Percentiles rank a stretch among this genome's conserved stretches.
phyloP scores from a whole-genome alignment of 2,113 vertebrate genomes.

The Ictidomys tridecemlineatus region DNA sequence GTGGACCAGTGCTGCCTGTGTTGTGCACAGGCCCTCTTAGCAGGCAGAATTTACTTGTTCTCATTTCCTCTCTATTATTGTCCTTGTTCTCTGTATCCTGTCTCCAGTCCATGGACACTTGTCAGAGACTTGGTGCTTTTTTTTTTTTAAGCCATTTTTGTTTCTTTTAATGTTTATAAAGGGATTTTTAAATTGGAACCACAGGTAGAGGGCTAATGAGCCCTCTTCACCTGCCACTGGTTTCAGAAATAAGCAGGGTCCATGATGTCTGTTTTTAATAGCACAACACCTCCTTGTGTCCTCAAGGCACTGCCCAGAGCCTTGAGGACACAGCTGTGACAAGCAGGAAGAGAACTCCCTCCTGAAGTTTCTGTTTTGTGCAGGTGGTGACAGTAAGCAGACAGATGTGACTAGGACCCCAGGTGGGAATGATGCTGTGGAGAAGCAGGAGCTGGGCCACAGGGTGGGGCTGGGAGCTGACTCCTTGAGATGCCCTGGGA shows the following conservation, averaged over 20 bases:
- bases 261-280: fast-evolving
- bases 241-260: not conserved
- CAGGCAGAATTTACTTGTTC: not conserved
- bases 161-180: not conserved
- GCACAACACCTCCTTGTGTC: not conserved
- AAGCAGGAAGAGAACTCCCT: not conserved
- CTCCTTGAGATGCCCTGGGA: not conserved
- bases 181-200: not conserved
- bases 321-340: not conserved
- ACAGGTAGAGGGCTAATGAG: fast-evolving
- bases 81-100: not conserved
- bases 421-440: not conserved
- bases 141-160: not conserved
- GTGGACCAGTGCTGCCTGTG: fast-evolving
- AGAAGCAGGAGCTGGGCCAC: not conserved
- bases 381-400: not conserved
- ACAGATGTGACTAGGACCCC: not conserved
- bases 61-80: not conserved
- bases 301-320: not conserved
- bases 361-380: not conserved
- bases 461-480: not conserved
- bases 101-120: not conserved
- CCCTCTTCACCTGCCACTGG: not conserved
- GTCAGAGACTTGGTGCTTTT: not conserved
- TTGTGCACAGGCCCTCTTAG: not conserved